A percentile compares a stretch with the other conserved stretches of the same genome.
These are phyloP conservation scores for Wasmannia auropunctata DNA, from an alignment of 1,140 invertebrate species.

Conservation along the genomic window DNA sequence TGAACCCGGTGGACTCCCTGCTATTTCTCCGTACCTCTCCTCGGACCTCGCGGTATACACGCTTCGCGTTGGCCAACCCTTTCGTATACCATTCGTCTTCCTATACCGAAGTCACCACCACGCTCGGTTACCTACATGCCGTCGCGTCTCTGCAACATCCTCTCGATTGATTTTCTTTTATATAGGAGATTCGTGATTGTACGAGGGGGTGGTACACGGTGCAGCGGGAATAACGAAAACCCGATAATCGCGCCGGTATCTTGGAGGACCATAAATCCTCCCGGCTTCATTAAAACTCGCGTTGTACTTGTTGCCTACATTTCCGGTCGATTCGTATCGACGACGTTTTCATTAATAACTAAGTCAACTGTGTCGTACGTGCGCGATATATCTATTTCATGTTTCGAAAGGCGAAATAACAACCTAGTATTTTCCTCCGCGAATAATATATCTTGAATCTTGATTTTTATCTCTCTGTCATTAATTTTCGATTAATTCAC, in stretches of 20 bases:
- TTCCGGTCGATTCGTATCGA: constrained; percentile 22
- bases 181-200: constrained; percentile 33
- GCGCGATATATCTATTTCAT: constrained; percentile 3
- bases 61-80: constrained; percentile 56
- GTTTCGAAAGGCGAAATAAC: not conserved
- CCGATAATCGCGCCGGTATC: constrained; percentile 33
- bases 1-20: constrained; percentile 72
- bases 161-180: constrained; percentile 71
- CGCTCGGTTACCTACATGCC: constrained; percentile 54
- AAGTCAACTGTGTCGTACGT: not conserved
- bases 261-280: constrained; percentile 29
- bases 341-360: constrained; percentile 36
- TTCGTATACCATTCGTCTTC: constrained; percentile 69
- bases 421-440: not conserved
- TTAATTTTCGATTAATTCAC: constrained; percentile 21
- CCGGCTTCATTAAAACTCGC: constrained; percentile 52
- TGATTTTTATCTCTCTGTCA: constrained; percentile 4
- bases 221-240: constrained; percentile 41
- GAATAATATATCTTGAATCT: not conserved
- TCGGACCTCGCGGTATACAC: constrained; percentile 28
- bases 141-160: constrained; percentile 58
- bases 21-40: constrained; percentile 63
- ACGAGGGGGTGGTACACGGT: not conserved
- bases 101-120: constrained; percentile 56
- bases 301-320: constrained; percentile 40